phyloP scores from a whole-genome alignment of 2,888 invertebrate genomes.

The Oscheius onirici region DNA sequence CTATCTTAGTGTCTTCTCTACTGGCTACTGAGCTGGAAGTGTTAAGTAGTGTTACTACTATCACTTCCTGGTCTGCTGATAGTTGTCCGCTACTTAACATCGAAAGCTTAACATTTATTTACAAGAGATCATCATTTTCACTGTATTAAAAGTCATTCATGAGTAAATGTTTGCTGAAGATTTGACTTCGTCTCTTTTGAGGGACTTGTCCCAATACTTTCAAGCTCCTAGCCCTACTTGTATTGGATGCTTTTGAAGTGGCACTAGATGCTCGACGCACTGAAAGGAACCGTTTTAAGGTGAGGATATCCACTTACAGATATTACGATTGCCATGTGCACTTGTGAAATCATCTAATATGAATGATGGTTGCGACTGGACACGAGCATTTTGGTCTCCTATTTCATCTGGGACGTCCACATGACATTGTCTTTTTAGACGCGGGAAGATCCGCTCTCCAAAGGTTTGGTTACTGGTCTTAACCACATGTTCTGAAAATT shows the following conservation, averaged over 20 bases:
- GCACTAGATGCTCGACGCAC: conserved; percentile 43
- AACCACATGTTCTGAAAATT: no score
- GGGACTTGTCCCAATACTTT: conserved; percentile 13
- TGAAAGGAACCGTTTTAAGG: conserved; percentile 11
- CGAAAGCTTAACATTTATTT: conserved; percentile 11
- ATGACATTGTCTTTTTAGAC: conserved; percentile 12
- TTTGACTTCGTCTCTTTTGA: conserved; percentile 28
- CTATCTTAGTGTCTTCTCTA: conserved; percentile 8
- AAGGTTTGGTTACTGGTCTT: neutral
- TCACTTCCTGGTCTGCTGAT: neutral
- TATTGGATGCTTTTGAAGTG: conserved; percentile 35
- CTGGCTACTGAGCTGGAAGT: neutral
- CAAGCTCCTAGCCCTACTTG: conserved; percentile 15
- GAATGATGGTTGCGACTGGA: conserved; percentile 3
- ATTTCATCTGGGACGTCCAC: conserved; percentile 25
- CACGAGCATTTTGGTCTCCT: conserved; percentile 5
- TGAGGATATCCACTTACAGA: conserved; percentile 8
- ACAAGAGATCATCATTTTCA: conserved; percentile 1
- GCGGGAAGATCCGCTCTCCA: conserved; percentile 2
- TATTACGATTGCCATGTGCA: neutral
- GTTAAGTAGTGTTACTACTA: conserved; percentile 30
- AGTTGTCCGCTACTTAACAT: conserved; percentile 27
- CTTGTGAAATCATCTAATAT: conserved; percentile 20
- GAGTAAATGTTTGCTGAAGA: conserved; percentile 42
- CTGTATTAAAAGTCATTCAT: conserved; percentile 46